Conservation (phyloP, 2,888 invertebrate species). For the Campoplex capitator region DNA sequence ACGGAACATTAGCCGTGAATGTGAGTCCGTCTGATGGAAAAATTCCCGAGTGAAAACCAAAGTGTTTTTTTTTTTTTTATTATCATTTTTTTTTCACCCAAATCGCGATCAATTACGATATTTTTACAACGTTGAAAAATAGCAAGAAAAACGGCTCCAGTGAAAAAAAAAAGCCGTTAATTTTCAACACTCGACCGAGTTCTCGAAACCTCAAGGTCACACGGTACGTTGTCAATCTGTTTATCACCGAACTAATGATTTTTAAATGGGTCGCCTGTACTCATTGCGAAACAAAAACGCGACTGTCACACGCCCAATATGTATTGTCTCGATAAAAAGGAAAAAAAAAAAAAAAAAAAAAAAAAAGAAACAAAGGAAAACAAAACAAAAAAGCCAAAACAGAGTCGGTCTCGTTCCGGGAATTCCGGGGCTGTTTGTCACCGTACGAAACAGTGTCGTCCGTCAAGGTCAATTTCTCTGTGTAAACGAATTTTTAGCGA, state of each 20-base stretch:
- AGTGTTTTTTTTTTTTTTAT: neutral
- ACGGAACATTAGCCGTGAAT: neutral
- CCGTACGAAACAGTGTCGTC: neutral
- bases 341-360: neutral
- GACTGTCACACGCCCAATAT: neutral
- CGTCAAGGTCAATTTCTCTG: neutral
- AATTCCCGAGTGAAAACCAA: neutral
- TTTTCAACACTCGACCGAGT: neutral
- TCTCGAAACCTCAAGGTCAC: neutral
- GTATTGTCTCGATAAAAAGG: neutral
- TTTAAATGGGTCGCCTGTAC: neutral
- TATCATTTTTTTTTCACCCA: neutral
- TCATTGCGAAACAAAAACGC: neutral
- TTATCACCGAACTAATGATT: neutral
- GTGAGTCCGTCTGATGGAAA: neutral
- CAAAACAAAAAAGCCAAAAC: neutral
- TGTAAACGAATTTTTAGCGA: neutral
- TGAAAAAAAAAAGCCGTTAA: neutral
- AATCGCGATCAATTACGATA: neutral
- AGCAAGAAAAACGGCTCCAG: neutral
- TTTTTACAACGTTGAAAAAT: neutral
- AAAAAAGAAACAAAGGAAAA: neutral
- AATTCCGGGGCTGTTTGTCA: neutral
- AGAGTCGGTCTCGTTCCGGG: neutral
- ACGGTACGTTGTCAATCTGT: neutral